Evolutionary conservation across 1,140 invertebrate genomes (phyloP), one percentile per base, ranked within the genome.

Genomic region (Nebria ingens): DNA sequence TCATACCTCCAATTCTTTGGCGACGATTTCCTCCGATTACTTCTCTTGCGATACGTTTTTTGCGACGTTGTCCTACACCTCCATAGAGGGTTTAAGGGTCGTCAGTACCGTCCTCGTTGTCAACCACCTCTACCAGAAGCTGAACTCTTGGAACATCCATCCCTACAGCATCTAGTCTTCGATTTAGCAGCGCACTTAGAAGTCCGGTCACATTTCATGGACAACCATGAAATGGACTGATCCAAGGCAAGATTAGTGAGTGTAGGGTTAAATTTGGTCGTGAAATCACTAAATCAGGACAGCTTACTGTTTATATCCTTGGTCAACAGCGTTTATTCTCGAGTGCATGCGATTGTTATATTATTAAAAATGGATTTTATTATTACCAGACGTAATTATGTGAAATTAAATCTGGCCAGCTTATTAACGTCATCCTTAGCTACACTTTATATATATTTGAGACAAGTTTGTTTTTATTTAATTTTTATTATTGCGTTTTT

Each of bases 41-140:
- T 97, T 51, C 75, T 96, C 54, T 76, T 96, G 51, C 82, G 93
- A 52, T 96, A 90, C 73, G 84, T 97, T 56, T 97, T 97, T 77
- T 97, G 93, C 76, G 89, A 90, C 75, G 84, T 91, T 63, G 85
- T 89, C 23, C 73, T 96, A 54, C 83, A 88, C 58, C 73, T 93
- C 63, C 93, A 97, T 73, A 81, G 89, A 55, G 83, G 83, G 40
- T 87, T 86, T 68, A 76, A 90, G 64, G 83, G 88, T 23, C 80
- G 89, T 0, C 86, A 88, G 61, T 90, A 87, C 71, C 82, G 89
- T 64, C 91, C 93, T 0, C 79, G 87, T 11, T 87, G 86, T 61
- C 86, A 91, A 64, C 93, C 93, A 15, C 79, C 86, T 2, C 70
- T 96, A 57, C 92, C 93, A 11, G 91, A 93, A 57, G 80, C 83